Base-by-base conservation (phyloP, 2,113 vertebrate genomes). In the Hippocampus mohnikei region DNA sequence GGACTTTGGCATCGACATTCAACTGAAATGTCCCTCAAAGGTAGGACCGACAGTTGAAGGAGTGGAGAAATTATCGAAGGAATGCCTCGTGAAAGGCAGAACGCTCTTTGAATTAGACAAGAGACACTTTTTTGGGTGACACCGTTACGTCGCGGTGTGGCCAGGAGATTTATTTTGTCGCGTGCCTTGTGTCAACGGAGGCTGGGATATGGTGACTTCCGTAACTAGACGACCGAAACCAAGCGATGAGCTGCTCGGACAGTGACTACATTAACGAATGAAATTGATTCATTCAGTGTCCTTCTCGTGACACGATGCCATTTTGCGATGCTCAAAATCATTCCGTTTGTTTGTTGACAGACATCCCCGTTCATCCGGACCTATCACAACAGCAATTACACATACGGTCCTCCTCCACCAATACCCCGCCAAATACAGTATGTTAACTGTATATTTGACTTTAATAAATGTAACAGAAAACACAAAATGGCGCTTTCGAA, bases 351-450 rank as follows among this genome's bases (percentile, higher is more conserved):
- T 68, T 67, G 67, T 79, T 66, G 55, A 9, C 70, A 98, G 96
- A n/a, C 59, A 0, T 87, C 88, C 2, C 93, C 93, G 7, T 97
- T 91, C 78, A 82, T 98, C 77, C 87, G 87, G 66, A 98, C 96
- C 0, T 88, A 81, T 71, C 85, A 66, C 74, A 97, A 97, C 76
- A 96, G 92, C 71, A 89, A 96, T 84, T 90, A 93, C 80, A 88
- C 42, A 0, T 90, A 93, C 74, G 56, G 74, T 25, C 70, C 73
- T 15, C 89, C 87, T 6, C 11, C 83, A 18, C 91, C 92, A 21
- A 90, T 90, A 58, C 58, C 78, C 81, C 41, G 42, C 92, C 91
- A n/a, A 73, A 63, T 78, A 68, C 88, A 88, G 95, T 18, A 20
- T 8, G 18, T 50, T 18, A 5, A 29, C 29, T 29, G 29, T 29